Evolutionary conservation across 2,797 vertebrate genomes (phyloP).

Genomic region (Serranus cabrilla): DNA sequence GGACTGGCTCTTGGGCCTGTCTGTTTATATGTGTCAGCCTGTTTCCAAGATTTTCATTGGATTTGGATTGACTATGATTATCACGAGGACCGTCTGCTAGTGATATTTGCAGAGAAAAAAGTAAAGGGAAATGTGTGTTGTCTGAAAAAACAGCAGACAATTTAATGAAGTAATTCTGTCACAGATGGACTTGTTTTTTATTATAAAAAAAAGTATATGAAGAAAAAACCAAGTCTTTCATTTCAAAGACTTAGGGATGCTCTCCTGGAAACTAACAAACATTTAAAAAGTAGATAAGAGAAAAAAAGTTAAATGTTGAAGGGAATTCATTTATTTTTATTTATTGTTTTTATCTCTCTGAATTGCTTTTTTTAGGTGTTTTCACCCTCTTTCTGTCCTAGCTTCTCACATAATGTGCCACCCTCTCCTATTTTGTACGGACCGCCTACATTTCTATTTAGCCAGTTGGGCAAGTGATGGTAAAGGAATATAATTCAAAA

Average conservation of each 20-base stretch:
- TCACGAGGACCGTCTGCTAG: constrained; percentile 82
- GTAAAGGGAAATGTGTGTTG: constrained; percentile 90
- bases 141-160: constrained; percentile 89
- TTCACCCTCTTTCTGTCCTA: constrained; percentile 75
- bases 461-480: constrained; percentile 52
- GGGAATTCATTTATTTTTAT: constrained; percentile 90
- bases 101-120: constrained; percentile 82
- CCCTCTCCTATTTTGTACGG: constrained; percentile 53
- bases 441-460: constrained; percentile 55
- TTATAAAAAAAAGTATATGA: constrained; percentile 89
- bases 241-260: constrained; percentile 88
- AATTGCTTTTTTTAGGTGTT: constrained; percentile 78
- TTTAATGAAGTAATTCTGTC: constrained; percentile 92
- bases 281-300: constrained; percentile 85
- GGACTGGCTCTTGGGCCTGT: constrained; percentile 76
- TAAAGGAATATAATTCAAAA: constrained; percentile 57
- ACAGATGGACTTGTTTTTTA: constrained; percentile 90
- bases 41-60: constrained; percentile 91
- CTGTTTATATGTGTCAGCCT: constrained; percentile 83
- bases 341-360: constrained; percentile 87
- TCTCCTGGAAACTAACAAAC: constrained; percentile 88
- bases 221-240: constrained; percentile 91
- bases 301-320: constrained; percentile 85
- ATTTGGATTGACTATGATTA: constrained; percentile 86
- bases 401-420: constrained; percentile 57